A percentile compares a stretch with the other conserved stretches of the same genome.
Conservation (phyloP, 2,888 invertebrate genomes). For the Clivina fossor region DNA sequence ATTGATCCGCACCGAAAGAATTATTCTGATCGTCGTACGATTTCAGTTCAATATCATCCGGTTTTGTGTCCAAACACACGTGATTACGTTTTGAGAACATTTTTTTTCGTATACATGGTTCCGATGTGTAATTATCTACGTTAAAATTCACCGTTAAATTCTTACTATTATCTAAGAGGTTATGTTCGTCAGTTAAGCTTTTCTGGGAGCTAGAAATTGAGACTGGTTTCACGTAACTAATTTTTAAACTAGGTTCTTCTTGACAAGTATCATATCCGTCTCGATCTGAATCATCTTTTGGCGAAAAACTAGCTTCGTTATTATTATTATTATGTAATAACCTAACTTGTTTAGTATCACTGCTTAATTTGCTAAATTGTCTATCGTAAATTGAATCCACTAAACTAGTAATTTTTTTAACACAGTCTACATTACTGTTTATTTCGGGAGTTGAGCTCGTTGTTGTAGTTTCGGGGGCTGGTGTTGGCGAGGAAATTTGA, state of each 20-base stretch:
- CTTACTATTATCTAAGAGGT: slow-evolving; percentile 23
- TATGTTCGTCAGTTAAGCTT: slow-evolving; percentile 27
- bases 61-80: slow-evolving; percentile 46
- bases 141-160: too few species aligned
- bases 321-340: too few species aligned
- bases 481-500: slow-evolving; percentile 30
- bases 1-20: slow-evolving; percentile 48
- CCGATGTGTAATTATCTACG: slow-evolving; percentile 39
- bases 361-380: slow-evolving; percentile 29
- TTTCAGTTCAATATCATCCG: slow-evolving; percentile 45
- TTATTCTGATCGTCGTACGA: slow-evolving; percentile 44
- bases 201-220: slow-evolving; percentile 10
- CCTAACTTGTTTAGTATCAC: too few species aligned
- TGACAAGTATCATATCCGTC: slow-evolving; percentile 65
- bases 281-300: slow-evolving; percentile 43
- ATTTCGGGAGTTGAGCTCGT: slow-evolving; percentile 7
- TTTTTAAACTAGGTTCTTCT: slow-evolving; percentile 61
- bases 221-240: slow-evolving; percentile 42
- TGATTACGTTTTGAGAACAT: slow-evolving; percentile 41
- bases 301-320: too few species aligned
- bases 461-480: slow-evolving; percentile 6
- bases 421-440: slow-evolving; percentile 16
- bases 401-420: slow-evolving; percentile 28
- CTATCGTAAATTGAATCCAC: slow-evolving; percentile 28
- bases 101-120: slow-evolving; percentile 43